Percentiles rank a stretch among this genome's conserved stretches.
These are phyloP conservation scores for Megalops cyprinoides DNA, from an alignment of 2,797 vertebrate species.

Conservation along the genomic window DNA sequence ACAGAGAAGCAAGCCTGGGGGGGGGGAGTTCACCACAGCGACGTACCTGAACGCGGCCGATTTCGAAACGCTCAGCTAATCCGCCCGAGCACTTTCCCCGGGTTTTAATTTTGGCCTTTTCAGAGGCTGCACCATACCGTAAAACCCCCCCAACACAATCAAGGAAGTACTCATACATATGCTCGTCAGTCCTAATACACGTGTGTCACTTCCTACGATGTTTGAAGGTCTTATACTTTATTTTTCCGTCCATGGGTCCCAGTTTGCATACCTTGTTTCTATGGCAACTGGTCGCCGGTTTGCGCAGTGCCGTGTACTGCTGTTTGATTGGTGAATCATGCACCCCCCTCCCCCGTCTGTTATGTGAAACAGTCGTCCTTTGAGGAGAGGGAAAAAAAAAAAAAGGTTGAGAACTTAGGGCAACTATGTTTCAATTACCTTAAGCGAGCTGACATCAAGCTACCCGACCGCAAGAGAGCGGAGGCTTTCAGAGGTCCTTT, in stretches of 20 bases:
- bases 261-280: conserved; percentile 34
- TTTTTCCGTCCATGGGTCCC: neutral
- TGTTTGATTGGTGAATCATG: conserved; percentile 26
- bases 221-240: conserved; percentile 20
- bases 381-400: neutral
- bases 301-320: neutral
- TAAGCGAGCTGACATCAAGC: too few species aligned
- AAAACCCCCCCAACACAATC: too few species aligned
- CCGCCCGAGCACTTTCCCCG: neutral
- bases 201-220: conserved; percentile 8
- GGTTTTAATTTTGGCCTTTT: too few species aligned
- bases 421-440: too few species aligned
- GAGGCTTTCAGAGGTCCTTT: too few species aligned
- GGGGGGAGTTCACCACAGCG: too few species aligned
- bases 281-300: conserved; percentile 27
- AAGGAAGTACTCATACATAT: too few species aligned
- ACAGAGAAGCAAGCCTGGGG: too few species aligned
- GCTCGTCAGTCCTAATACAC: neutral
- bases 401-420: neutral
- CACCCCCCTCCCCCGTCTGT: neutral
- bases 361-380: neutral
- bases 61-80: neutral
- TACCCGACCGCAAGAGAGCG: too few species aligned
- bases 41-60: too few species aligned
- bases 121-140: too few species aligned